phyloP scores from a whole-genome alignment of 2,113 vertebrate species.

The Candoia aspera region DNA sequence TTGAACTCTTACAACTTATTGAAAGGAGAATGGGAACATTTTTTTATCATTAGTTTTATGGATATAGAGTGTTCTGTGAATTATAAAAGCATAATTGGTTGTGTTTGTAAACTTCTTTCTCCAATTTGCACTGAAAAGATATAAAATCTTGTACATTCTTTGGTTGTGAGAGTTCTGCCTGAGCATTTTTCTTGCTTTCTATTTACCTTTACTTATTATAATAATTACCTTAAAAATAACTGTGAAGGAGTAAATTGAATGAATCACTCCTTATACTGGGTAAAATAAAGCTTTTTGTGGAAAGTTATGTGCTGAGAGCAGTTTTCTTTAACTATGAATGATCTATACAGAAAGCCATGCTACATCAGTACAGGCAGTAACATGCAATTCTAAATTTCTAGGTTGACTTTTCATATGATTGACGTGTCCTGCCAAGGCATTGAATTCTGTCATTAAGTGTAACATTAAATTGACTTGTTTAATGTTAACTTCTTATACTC shows the following conservation, averaged over 20 bases:
- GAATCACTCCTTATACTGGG: constrained; percentile 57
- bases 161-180: constrained; percentile 51
- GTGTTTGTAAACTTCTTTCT: constrained; percentile 20
- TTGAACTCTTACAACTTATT: constrained; percentile 27
- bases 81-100: constrained; percentile 56
- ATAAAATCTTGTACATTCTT: constrained; percentile 35
- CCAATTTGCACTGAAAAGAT: constrained; percentile 49
- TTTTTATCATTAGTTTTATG: constrained; percentile 57
- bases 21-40: constrained; percentile 37
- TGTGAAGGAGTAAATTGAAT: constrained; percentile 58
- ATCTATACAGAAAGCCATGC: constrained; percentile 11
- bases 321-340: constrained; percentile 61
- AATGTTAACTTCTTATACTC: background rate
- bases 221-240: constrained; percentile 58
- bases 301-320: constrained; percentile 53
- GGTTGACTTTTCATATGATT: constrained; percentile 43
- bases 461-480: background rate
- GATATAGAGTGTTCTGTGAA: constrained; percentile 33
- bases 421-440: constrained; percentile 26
- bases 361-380: constrained; percentile 24
- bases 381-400: constrained; percentile 28
- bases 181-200: constrained; percentile 51
- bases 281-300: constrained; percentile 52
- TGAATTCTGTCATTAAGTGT: background rate
- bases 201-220: constrained; percentile 62